Evolutionary conservation across 2,113 vertebrate species (phyloP).

Genomic region (Stigmatopora nigra): DNA sequence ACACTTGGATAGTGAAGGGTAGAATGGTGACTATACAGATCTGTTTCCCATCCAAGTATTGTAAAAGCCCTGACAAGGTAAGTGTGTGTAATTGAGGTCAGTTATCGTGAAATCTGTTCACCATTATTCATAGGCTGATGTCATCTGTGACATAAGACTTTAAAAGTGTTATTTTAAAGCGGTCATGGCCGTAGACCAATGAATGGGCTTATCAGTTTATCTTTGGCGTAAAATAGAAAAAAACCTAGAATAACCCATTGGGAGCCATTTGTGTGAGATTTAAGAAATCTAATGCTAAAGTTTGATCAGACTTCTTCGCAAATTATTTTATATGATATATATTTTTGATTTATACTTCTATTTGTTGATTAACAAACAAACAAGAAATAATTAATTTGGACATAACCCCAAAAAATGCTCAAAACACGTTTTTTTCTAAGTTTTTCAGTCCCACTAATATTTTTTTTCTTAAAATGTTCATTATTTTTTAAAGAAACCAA

Average conservation of each 20-base stretch:
- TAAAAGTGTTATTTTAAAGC: slow-evolving; percentile 13
- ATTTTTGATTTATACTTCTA: background rate
- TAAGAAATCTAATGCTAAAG: background rate
- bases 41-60: slow-evolving; percentile 59
- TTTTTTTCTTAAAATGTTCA: no score
- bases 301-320: background rate
- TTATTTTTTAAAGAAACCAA: no score
- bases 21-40: slow-evolving; percentile 36
- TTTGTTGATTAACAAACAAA: background rate
- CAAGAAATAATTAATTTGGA: no score
- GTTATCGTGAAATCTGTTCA: slow-evolving; percentile 53
- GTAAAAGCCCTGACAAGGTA: slow-evolving; percentile 50
- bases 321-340: background rate
- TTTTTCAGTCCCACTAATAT: no score
- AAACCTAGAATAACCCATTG: background rate
- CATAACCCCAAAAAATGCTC: no score
- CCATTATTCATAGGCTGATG: slow-evolving; percentile 42
- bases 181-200: slow-evolving; percentile 8
- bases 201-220: background rate
- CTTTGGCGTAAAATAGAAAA: background rate
- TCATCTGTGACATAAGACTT: slow-evolving; percentile 20
- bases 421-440: no score
- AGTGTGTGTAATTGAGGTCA: slow-evolving; percentile 48
- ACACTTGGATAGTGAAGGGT: slow-evolving; percentile 48
- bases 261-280: background rate